A percentile compares a stretch with the other conserved stretches of the same genome.
Conservation (phyloP, 2,113 vertebrate genomes). For the Siniperca knerii region DNA sequence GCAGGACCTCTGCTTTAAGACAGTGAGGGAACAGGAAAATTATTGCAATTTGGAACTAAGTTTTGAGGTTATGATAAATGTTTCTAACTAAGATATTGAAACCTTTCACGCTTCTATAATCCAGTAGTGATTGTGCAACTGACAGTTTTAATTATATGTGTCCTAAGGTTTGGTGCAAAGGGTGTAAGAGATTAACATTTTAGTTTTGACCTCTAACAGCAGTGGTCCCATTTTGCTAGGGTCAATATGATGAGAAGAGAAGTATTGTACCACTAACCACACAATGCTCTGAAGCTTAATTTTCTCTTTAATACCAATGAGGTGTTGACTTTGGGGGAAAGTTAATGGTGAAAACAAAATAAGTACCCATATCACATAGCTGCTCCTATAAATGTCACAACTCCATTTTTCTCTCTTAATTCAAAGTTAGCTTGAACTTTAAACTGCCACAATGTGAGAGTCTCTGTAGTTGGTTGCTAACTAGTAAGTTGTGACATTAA, state of each 20-base stretch:
- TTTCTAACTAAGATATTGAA: background rate
- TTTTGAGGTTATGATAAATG: background rate
- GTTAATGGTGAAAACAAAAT: background rate
- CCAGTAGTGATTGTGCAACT: background rate
- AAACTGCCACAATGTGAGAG: background rate
- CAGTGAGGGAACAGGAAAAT: background rate
- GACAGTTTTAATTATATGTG: no score
- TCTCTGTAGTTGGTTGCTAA: background rate
- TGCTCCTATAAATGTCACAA: background rate
- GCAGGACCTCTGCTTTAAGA: background rate
- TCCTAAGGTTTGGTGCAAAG: background rate
- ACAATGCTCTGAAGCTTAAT: background rate
- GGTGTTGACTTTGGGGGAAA: background rate
- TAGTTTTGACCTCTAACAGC: background rate
- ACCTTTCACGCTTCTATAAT: background rate
- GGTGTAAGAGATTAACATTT: background rate
- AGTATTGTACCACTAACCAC: background rate
- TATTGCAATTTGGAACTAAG: background rate
- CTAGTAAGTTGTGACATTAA: background rate
- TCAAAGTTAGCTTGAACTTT: background rate
- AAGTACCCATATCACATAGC: background rate
- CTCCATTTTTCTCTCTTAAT: background rate
- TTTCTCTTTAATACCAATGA: background rate
- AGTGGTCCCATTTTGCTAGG: background rate
- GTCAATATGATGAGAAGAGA: background rate